phyloP scores from a whole-genome alignment of 2,797 vertebrate genomes.

The Hephaestus fuliginosus region DNA sequence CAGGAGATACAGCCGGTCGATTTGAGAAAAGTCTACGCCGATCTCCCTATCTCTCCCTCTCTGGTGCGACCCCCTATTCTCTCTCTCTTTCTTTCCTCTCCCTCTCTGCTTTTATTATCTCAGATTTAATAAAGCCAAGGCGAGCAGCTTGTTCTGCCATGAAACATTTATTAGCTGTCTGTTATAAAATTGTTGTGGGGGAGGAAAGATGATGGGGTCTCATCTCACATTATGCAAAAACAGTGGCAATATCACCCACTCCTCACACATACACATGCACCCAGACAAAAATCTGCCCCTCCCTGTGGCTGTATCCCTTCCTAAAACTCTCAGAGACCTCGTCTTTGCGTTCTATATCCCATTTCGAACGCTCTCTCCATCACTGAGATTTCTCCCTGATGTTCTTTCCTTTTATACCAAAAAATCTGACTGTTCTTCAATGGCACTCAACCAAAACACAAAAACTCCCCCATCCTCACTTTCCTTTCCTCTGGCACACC shows the following conservation, averaged over 20 bases:
- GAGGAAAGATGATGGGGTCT: constrained; percentile 88
- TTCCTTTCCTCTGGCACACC: constrained; percentile 32
- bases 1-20: constrained; percentile 89
- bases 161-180: constrained; percentile 97
- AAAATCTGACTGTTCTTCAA: constrained; percentile 35
- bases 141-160: constrained; percentile 93
- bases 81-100: constrained; percentile 73
- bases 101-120: constrained; percentile 92
- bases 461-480: constrained; percentile 30
- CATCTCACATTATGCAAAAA: constrained; percentile 92
- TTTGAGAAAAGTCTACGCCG: constrained; percentile 86
- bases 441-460: constrained; percentile 33
- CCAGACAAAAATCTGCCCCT: constrained; percentile 49
- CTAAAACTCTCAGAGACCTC: constrained; percentile 62
- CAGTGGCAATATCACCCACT: constrained; percentile 84
- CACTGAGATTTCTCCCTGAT: constrained; percentile 25
- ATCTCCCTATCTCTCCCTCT: constrained; percentile 83
- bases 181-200: constrained; percentile 95
- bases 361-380: constrained; percentile 47
- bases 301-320: constrained; percentile 32
- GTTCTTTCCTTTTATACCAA: constrained; percentile 37
- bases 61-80: constrained; percentile 79
- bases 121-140: constrained; percentile 94
- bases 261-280: constrained; percentile 21
- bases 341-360: constrained; percentile 64